Evolutionary conservation across 2,797 vertebrate genomes (phyloP).

Genomic region (Diglossa cyanea): DNA sequence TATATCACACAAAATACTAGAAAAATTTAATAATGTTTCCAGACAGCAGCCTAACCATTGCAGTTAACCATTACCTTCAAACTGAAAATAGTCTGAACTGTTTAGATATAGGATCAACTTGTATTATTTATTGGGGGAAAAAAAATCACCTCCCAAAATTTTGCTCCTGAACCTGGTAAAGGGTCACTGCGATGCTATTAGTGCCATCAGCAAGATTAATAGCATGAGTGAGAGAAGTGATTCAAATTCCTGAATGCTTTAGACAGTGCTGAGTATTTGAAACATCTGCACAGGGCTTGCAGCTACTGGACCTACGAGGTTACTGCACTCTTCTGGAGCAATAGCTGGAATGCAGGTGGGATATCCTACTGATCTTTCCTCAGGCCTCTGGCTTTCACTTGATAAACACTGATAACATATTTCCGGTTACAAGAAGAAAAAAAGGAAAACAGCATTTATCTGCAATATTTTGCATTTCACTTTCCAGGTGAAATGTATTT

Average conservation of each 20-base stretch:
- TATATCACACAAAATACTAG: neutral
- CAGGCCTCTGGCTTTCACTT: neutral
- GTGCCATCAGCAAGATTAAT: neutral
- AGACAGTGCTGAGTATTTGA: neutral
- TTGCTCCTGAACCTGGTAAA: neutral
- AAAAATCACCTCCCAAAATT: neutral
- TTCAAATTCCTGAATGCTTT: constrained; percentile 1
- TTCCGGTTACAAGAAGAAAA: constrained; percentile 36
- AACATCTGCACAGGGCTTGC: constrained; percentile 50
- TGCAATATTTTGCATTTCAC: neutral
- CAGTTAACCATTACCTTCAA: neutral
- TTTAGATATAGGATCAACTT: neutral
- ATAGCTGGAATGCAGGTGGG: constrained; percentile 34
- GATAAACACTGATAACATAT: constrained; percentile 31
- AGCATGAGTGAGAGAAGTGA: neutral
- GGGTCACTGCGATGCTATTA: neutral
- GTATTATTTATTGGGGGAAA: neutral
- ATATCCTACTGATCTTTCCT: constrained; percentile 24
- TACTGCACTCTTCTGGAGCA: neutral
- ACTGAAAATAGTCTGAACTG: neutral
- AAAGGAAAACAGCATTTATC: neutral
- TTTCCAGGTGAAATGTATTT: neutral
- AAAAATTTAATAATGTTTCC: neutral
- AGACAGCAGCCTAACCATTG: neutral
- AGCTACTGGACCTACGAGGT: neutral